Conservation (phyloP, 2,797 vertebrate species). For the Pseudopleuronectes americanus region DNA sequence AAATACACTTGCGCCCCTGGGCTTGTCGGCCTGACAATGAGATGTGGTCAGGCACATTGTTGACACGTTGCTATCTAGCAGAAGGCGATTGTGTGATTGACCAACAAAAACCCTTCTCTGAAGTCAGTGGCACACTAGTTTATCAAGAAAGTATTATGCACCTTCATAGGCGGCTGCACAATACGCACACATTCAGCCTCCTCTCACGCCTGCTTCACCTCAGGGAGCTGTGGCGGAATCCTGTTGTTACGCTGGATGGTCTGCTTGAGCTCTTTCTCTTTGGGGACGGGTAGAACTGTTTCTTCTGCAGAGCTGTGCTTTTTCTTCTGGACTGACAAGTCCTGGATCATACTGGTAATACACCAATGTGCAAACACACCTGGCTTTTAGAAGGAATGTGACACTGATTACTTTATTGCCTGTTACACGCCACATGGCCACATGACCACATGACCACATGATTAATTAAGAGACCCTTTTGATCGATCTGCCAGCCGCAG, state of each 20-base stretch:
- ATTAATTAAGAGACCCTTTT: background rate
- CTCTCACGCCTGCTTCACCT: conserved; percentile 1
- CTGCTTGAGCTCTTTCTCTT: background rate
- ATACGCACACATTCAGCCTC: background rate
- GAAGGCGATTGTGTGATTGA: background rate
- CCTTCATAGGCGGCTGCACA: background rate
- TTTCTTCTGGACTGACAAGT: background rate
- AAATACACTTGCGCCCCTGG: background rate
- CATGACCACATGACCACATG: background rate
- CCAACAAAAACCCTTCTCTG: background rate
- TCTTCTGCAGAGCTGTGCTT: background rate
- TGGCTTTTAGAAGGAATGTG: background rate
- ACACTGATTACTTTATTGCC: background rate
- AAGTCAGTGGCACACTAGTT: background rate
- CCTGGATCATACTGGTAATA: background rate
- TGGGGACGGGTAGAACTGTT: background rate
- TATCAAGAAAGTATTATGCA: background rate
- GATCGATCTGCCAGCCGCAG: too few species aligned
- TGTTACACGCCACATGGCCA: background rate
- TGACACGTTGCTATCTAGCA: background rate
- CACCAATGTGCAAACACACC: background rate
- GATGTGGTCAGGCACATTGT: background rate
- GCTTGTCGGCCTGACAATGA: background rate
- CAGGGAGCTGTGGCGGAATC: background rate
- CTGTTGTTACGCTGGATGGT: background rate